These are phyloP conservation scores for Drosophila melanosoma DNA, from an alignment of 2,888 invertebrate species.

Conservation along the genomic window DNA sequence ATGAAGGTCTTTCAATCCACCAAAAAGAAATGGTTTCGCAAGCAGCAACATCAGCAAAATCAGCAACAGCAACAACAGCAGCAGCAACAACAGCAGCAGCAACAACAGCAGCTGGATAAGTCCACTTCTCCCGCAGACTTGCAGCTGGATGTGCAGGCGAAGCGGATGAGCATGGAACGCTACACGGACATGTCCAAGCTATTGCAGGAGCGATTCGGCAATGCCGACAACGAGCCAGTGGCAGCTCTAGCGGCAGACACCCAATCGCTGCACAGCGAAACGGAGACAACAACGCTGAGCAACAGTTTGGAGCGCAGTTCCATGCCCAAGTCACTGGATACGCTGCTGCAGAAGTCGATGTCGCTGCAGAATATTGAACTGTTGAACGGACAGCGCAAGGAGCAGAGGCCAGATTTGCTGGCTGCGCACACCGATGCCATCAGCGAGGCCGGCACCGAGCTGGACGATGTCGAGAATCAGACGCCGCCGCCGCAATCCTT, in stretches of 20 bases:
- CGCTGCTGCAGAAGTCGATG: constrained; percentile 83
- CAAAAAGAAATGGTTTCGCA: constrained; percentile 89
- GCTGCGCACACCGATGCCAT: constrained; percentile 78
- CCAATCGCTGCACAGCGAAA: constrained; percentile 65
- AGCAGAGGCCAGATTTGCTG: constrained; percentile 82
- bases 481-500: constrained; percentile 87
- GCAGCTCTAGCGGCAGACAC: constrained; percentile 32
- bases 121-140: constrained; percentile 55
- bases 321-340: constrained; percentile 65
- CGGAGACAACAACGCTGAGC: constrained; percentile 79
- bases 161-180: constrained; percentile 89
- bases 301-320: constrained; percentile 73
- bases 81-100: constrained; percentile 27
- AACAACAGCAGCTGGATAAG: constrained; percentile 28
- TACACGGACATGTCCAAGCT: constrained; percentile 90
- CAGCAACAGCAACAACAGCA: constrained; percentile 46
- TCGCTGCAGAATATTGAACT: constrained; percentile 84
- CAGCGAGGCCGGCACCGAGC: constrained; percentile 82
- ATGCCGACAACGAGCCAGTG: constrained; percentile 39
- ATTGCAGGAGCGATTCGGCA: constrained; percentile 89
- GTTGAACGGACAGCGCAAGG: constrained; percentile 73
- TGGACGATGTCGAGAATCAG: constrained; percentile 81
- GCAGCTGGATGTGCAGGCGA: constrained; percentile 88
- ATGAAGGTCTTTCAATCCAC: constrained; percentile 86
- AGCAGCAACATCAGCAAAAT: constrained; percentile 79